Base-by-base conservation (phyloP, 2,797 vertebrate species). In the Enteromius fasciolatus region DNA sequence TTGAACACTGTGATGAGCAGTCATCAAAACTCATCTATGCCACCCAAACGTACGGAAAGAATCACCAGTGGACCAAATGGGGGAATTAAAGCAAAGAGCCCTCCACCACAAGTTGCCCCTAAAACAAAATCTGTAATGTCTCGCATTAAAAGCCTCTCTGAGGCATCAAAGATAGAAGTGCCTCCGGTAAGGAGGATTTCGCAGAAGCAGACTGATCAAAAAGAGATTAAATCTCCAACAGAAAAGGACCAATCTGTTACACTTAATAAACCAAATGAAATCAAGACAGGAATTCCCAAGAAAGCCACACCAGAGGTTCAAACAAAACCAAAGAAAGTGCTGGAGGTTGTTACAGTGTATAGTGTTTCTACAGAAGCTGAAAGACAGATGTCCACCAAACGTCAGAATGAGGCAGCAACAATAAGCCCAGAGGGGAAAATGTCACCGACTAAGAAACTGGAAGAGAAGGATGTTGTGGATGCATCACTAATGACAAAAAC, bases 251-350 rank as follows among this genome's bases (percentile, higher is more conserved):
- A 88, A 78, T 72, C 80, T 14, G 57, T 20, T 78, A 31, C 69
- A 12, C 67, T 79, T 41, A 90, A 6, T 57, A 86, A 84, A 39
- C 64, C 15, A 48, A 72, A 0, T 36, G 85, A 86, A 66, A 86
- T 12, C 66, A 94, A 91, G 88, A 92, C 93, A 52, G 94, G 92
- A 91, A 93, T 94, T 83, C 93, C 92, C 10, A 94, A 93, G 89
- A 92, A 91, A 87, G 78, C 88, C 8, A 17, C 85, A n/a, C 90
- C 88, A 41, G 94, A 93, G 9, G 23, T 82, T 76, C 88, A 90
- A 1, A 67, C 85, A 20, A 94, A 93, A 88, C 86, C 90, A 41
- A 88, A 88, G 25, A 86, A 87, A 64, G 84, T 88, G 31, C 25
- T 87, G 39, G 81, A 83, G n/a, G 75, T 39, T 77, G 64, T 77